phyloP scores from a whole-genome alignment of 2,888 invertebrate species.

The Mythimna albipuncta region DNA sequence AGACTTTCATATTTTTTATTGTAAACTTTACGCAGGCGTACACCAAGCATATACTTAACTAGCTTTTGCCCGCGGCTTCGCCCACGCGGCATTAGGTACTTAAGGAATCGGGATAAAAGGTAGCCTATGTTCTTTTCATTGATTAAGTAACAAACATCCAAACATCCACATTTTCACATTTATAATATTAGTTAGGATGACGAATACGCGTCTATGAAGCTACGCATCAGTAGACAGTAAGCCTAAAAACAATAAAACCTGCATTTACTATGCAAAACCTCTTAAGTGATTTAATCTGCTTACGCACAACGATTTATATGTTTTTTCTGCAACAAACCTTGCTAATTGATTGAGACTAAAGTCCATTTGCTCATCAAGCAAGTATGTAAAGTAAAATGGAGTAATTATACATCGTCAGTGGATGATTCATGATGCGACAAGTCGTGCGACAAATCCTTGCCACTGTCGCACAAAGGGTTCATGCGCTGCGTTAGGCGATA shows the following conservation, averaged over 20 bases:
- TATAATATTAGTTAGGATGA: too few relatives aligned
- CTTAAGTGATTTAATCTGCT: constrained; percentile 11
- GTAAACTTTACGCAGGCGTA: too few relatives aligned
- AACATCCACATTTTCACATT: too few relatives aligned
- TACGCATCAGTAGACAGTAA: neutral
- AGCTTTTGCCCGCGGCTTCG: too few relatives aligned
- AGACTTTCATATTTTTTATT: too few relatives aligned
- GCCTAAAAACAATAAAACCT: neutral
- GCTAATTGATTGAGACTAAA: constrained; percentile 1
- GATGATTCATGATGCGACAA: constrained; percentile 26
- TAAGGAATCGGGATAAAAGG: too few relatives aligned
- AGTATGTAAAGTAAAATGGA: constrained; percentile 23
- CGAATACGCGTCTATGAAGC: too few relatives aligned
- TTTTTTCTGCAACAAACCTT: constrained; percentile 25
- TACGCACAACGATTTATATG: neutral
- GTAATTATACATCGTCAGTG: constrained; percentile 42
- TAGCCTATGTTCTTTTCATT: too few relatives aligned
- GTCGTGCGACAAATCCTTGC: constrained; percentile 37
- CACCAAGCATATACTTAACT: too few relatives aligned
- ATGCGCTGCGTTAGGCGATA: constrained; percentile 65
- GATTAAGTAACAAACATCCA: too few relatives aligned
- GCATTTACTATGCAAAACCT: neutral
- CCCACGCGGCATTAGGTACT: too few relatives aligned
- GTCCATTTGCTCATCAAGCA: constrained; percentile 20
- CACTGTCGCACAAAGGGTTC: constrained; percentile 52